Conservation (phyloP, 2,888 invertebrate species). For the Sphaerophoria rueppellii region DNA sequence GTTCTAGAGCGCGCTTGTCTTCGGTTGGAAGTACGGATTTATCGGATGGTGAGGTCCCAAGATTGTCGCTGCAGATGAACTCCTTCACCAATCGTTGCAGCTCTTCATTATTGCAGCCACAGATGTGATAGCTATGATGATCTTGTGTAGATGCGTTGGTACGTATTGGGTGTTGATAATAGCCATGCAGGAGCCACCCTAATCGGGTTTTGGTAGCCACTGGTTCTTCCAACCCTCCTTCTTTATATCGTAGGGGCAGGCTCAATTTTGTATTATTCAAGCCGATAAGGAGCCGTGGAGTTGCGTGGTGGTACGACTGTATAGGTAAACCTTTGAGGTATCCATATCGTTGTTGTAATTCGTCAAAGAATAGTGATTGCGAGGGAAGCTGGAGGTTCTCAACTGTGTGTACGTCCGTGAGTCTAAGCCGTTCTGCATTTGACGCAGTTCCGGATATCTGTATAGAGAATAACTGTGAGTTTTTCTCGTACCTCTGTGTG, state of each 20-base stretch:
- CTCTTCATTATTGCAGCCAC: neutral
- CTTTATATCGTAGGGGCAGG: neutral
- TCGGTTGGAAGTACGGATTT: neutral
- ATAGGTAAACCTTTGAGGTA: constrained; percentile 5
- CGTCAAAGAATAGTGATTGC: constrained; percentile 2
- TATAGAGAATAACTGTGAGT: constrained; percentile 12
- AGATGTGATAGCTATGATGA: constrained; percentile 1
- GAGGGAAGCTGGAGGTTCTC: constrained; percentile 14
- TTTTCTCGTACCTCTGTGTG: constrained; percentile 13
- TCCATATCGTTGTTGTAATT: neutral
- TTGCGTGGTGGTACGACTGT: neutral
- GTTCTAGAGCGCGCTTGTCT: neutral
- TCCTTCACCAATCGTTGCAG: neutral
- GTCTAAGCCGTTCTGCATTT: neutral
- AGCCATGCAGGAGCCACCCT: constrained; percentile 3
- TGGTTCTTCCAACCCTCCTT: neutral
- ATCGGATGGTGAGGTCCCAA: constrained; percentile 7
- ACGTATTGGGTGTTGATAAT: neutral
- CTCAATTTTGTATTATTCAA: constrained; percentile 6
- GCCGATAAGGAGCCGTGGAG: constrained; percentile 10
- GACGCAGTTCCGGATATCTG: constrained; percentile 5
- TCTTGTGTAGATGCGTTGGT: neutral
- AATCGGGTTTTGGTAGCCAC: neutral
- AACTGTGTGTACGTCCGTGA: constrained; percentile 12
- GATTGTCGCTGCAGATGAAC: constrained; percentile 9